Conservation (phyloP, 2,888 invertebrate species). For the Pyrrhia umbra region DNA sequence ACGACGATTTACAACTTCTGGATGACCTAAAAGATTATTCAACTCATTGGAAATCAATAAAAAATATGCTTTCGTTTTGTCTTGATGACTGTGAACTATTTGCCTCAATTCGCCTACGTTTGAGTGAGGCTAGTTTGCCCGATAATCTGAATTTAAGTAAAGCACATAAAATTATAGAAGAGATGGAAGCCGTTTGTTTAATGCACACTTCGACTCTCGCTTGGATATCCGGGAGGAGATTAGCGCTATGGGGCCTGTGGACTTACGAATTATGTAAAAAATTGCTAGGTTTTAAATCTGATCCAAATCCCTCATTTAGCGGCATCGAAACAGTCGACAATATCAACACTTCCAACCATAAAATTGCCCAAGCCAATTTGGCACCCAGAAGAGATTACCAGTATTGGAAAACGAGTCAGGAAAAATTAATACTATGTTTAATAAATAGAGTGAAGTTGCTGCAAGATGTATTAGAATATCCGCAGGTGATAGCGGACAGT, state of each 20-base stretch:
- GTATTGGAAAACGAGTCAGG: not conserved
- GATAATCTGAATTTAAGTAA: not conserved
- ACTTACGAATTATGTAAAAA: not conserved
- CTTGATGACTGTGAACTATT: constrained; percentile 3
- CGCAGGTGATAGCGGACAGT: not conserved
- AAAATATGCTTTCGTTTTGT: constrained; percentile 14
- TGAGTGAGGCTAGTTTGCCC: not conserved
- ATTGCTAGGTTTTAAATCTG: not conserved
- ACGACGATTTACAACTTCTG: not conserved
- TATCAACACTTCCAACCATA: not conserved
- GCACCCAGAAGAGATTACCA: not conserved
- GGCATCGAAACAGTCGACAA: not conserved
- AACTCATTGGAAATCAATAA: constrained; percentile 21
- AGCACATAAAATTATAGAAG: not conserved
- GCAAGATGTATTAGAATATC: constrained; percentile 8
- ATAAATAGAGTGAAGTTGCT: constrained; percentile 12
- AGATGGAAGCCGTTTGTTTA: constrained; percentile 11
- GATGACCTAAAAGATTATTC: constrained; percentile 4
- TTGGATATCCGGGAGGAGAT: not conserved
- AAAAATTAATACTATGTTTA: constrained; percentile 11
- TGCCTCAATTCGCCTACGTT: not conserved
- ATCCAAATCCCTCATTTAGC: not conserved
- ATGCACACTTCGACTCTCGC: not conserved
- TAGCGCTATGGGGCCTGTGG: not conserved
- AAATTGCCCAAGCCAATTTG: not conserved